phyloP scores from a whole-genome alignment of 2,797 vertebrate species.

The Buceros bicornis region DNA sequence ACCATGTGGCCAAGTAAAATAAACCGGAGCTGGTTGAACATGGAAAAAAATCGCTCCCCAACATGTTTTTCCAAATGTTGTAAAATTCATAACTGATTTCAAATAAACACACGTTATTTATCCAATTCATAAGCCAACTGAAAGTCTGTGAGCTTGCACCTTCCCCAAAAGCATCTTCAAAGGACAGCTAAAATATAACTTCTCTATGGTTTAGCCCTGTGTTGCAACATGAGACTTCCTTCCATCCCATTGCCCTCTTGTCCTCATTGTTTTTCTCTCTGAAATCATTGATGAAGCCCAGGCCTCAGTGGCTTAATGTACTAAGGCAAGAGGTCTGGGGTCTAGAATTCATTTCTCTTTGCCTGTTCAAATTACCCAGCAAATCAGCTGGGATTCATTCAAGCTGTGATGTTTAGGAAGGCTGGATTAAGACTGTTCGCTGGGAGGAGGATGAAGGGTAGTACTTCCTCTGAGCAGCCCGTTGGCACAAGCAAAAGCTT shows the following conservation, averaged over 20 bases:
- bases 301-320: background rate
- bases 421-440: background rate
- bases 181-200: background rate
- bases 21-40: background rate
- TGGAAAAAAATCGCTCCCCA: background rate
- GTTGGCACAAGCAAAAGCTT: background rate
- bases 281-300: background rate
- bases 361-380: background rate
- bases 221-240: background rate
- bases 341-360: background rate
- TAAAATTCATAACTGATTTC: conserved; percentile 24
- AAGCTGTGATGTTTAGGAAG: background rate
- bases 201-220: background rate
- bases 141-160: background rate
- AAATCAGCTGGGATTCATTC: background rate
- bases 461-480: fast-evolving
- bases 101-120: background rate
- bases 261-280: background rate
- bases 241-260: background rate
- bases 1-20: background rate
- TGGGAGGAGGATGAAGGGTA: background rate
- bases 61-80: background rate
- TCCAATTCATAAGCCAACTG: background rate
- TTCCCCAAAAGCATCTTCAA: background rate
- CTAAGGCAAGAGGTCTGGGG: background rate